phyloP scores from a whole-genome alignment of 2,113 vertebrate genomes.

The Nycticorax nycticorax region DNA sequence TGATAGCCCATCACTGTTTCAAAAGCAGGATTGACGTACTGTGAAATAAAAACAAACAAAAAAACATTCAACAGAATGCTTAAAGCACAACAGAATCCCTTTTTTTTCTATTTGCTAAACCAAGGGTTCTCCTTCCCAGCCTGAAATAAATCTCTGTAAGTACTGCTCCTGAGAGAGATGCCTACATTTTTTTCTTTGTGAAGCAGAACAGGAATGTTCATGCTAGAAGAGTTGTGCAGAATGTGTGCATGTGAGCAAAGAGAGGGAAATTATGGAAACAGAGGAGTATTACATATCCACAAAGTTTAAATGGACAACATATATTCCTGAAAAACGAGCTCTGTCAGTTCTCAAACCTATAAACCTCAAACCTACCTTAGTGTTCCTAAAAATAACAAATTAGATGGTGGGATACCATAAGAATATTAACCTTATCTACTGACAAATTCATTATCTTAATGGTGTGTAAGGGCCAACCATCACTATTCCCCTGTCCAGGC shows the following conservation, averaged over 20 bases:
- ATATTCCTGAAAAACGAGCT: neutral
- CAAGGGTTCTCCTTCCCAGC: neutral
- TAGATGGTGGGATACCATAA: neutral
- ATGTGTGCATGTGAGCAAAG: neutral
- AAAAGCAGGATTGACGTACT: constrained; percentile 97
- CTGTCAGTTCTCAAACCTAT: neutral
- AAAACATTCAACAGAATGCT: neutral
- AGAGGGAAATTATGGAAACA: neutral
- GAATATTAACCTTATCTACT: neutral
- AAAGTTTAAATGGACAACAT: neutral
- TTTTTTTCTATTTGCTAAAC: neutral
- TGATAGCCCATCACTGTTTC: constrained; percentile 95
- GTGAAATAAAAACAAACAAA: constrained; percentile 47
- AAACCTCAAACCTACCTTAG: neutral
- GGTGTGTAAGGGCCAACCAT: neutral
- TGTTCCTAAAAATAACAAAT: neutral
- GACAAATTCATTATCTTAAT: neutral
- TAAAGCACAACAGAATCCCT: neutral
- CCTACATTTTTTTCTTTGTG: neutral
- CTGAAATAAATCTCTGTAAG: neutral
- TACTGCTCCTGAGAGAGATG: neutral
- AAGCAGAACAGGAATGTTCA: neutral
- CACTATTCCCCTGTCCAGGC: too few relatives aligned
- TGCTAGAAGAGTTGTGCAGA: neutral
- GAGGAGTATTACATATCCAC: neutral